These are phyloP conservation scores for Leptopilina myrica DNA, from an alignment of 2,888 invertebrate species.

Conservation along the genomic window DNA sequence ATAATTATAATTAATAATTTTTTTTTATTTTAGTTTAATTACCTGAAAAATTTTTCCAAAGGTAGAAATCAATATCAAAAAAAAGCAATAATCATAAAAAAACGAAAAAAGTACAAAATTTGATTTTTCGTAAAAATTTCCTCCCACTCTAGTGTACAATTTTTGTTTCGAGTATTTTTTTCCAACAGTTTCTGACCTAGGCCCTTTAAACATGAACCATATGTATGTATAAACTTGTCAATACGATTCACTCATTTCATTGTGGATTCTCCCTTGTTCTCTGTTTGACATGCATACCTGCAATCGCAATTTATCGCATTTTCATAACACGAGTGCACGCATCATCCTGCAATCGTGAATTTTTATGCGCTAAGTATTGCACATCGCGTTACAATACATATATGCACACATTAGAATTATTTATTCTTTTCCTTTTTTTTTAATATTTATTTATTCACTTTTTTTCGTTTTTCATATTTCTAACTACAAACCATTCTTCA, in stretches of 20 bases:
- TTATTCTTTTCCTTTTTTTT: too few relatives aligned
- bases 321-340: conserved; percentile 31
- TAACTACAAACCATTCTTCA: conserved; percentile 21
- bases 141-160: too few relatives aligned
- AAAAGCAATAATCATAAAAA: not conserved
- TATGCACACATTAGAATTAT: not conserved
- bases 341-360: conserved; percentile 41
- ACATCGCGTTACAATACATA: conserved; percentile 1
- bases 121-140: not conserved
- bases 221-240: not conserved
- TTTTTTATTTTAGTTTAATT: too few relatives aligned
- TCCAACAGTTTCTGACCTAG: conserved; percentile 8
- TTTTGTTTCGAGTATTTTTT: conserved; percentile 26
- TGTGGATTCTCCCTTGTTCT: conserved; percentile 26
- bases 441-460: too few relatives aligned
- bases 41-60: too few relatives aligned
- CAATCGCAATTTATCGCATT: conserved; percentile 38
- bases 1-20: too few relatives aligned
- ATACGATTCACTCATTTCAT: conserved; percentile 22
- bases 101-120: not conserved
- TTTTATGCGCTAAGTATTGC: conserved; percentile 34
- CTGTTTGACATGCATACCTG: conserved; percentile 36
- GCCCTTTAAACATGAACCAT: not conserved
- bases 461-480: not conserved
- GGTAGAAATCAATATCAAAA: not conserved